Base-by-base conservation (phyloP, 2,113 vertebrate species). In the Pollachius pollachius region DNA sequence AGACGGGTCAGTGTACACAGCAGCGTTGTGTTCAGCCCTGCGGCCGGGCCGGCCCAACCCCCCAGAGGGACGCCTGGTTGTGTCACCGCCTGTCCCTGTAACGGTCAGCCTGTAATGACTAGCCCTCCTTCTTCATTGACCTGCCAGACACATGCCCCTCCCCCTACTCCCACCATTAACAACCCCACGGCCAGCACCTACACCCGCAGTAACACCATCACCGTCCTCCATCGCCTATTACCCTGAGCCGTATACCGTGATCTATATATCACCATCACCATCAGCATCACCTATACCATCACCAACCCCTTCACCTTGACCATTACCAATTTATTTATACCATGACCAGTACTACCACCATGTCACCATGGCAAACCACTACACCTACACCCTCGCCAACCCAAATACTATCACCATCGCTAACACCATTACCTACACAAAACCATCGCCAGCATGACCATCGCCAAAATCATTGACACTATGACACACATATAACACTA, bases 51-150 rank as follows among this genome's bases (percentile, higher is more conserved):
- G 74, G 71, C 73, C 62, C 52, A 80, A 85, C 86, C 83, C 81
- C 79, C 85, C 63, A 0, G 82, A 78, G 81, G 78, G 67, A 77
- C 73, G 65, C 74, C 67, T 77, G 81, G 37, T 34, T 82, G 81
- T 85, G 81, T 85, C 77, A 79, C 82, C 77, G 78, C 77, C 71
- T 82, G 82, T 83, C 79, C 83, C 73, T 69, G 21, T 82, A 87
- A 87, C 76, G 84, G 84, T 86, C 87, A 86, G 83, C 81, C 72
- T 66, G 78, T 86, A 87, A 87, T 80, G 79, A 77, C 81, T 76
- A 79, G 78, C 78, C 81, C 74, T 78, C 82, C 57, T 19, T 3
- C 66, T 75, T 73, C 80, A 82, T 76, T 79, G 84, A 79, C 80
- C 82, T 12, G 41, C 75, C 25, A 54, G 69, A 81, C 69, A 67